A percentile compares a stretch with the other conserved stretches of the same genome.
These are phyloP conservation scores for Cygnus buccinator DNA, from an alignment of 2,113 vertebrate species.

Conservation along the genomic window DNA sequence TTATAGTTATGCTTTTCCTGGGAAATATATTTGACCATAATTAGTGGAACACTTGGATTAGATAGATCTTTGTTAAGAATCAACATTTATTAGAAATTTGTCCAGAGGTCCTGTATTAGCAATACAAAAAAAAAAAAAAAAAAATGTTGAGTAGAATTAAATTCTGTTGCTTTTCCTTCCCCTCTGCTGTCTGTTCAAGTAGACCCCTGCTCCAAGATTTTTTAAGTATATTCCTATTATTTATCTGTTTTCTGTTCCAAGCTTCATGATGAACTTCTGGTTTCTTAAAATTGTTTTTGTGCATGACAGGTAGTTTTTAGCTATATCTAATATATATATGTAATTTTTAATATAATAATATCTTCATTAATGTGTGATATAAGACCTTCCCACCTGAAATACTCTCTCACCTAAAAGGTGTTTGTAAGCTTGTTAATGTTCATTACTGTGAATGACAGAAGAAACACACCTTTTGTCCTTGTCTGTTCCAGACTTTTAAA, in stretches of 20 bases:
- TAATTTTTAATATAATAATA: neutral
- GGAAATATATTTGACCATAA: too few relatives aligned
- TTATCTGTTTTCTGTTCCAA: neutral
- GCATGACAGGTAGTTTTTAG: neutral
- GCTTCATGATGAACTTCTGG: neutral
- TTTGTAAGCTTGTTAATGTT: neutral
- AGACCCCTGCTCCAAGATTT: neutral
- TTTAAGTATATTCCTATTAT: neutral
- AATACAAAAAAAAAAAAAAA: too few relatives aligned
- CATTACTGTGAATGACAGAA: neutral
- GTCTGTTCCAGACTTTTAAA: neutral
- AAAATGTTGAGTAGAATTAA: neutral
- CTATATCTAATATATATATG: neutral
- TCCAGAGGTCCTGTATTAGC: too few relatives aligned
- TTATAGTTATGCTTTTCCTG: too few relatives aligned
- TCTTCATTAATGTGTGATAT: neutral
- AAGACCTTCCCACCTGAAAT: neutral
- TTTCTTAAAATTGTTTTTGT: neutral
- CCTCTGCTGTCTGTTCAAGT: neutral
- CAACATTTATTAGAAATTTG: too few relatives aligned
- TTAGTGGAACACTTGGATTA: too few relatives aligned
- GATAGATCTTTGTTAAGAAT: too few relatives aligned
- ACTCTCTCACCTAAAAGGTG: neutral
- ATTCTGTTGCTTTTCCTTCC: neutral
- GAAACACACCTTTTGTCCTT: neutral